Base-by-base conservation (phyloP, 2,797 vertebrate genomes). In the Hyperoplus lanceolatus region DNA sequence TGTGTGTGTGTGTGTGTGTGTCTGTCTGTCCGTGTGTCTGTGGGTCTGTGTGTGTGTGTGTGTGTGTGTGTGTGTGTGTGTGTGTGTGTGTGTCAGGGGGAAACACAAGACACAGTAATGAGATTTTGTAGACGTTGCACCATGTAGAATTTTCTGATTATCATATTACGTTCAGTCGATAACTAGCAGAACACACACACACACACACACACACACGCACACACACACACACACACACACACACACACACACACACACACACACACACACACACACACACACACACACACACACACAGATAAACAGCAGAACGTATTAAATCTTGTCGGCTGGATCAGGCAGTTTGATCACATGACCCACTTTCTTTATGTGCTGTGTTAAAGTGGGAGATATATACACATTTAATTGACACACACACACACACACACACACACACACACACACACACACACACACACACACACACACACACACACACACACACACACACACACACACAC, bases 81-180 rank as follows among this genome's bases (percentile, higher is more conserved):
- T n/a, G 0, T 73, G 77, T 76, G 54, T 73, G 70, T 43, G 67
- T 66, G 72, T 29, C 29, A 29, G 50, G 57, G 82, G n/a, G 90
- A 92, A 93, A 93, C 84, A 73, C 53, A 78, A 93, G 84, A 87
- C 87, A 86, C 87, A 48, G 72, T 92, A 93, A 93, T 93, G 93
- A 92, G 87, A 91, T 92, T 92, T 90, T 76, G 84, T 89, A 90
- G 90, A 91, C 82, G 78, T 87, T 85, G 87, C 90, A 87, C 51
- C 87, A 83, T 91, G 89, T 89, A 86, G 87, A 90, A 91, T 91
- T 90, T 29, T 93, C 81, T 91, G 88, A 92, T 86, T 92, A 93
- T 94, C 93, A 62, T 85, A 84, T 94, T 93, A 85, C 92, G 73
- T 75, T 87, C 79, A 39, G 92, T 93, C 92, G 77, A 94, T 94